Evolutionary conservation across 2,888 invertebrate genomes (phyloP).

Genomic region (Kuschelorhynchus macadamiae): DNA sequence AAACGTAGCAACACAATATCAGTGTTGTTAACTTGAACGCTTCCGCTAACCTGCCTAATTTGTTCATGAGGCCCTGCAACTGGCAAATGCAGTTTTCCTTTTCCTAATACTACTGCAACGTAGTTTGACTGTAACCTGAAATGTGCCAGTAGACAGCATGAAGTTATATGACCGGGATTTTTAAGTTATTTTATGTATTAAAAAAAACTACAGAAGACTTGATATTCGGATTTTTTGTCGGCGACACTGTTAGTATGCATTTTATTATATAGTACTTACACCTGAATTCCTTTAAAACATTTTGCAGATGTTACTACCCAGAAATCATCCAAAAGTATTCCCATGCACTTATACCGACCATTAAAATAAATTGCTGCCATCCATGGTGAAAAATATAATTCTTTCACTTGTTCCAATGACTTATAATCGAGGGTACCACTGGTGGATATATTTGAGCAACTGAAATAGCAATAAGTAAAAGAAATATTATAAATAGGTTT

Average conservation of each 20-base stretch:
- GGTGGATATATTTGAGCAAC: constrained; percentile 67
- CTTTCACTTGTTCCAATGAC: constrained; percentile 46
- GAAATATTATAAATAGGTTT: too few relatives aligned
- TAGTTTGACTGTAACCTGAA: constrained; percentile 72
- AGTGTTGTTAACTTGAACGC: constrained; percentile 72
- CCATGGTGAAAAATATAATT: constrained; percentile 77
- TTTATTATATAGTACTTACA: constrained; percentile 10
- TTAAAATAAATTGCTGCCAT: constrained; percentile 80
- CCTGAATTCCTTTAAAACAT: constrained; percentile 67
- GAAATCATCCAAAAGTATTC: constrained; percentile 75
- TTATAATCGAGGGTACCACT: constrained; percentile 28
- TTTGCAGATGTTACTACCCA: constrained; percentile 75
- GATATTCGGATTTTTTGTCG: too few relatives aligned
- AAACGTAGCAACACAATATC: constrained; percentile 77
- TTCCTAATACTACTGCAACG: constrained; percentile 78
- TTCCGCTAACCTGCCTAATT: constrained; percentile 74
- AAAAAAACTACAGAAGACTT: too few relatives aligned
- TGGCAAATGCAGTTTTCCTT: constrained; percentile 73
- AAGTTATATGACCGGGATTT: too few relatives aligned
- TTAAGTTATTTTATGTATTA: too few relatives aligned
- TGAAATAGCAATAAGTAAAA: constrained; percentile 22
- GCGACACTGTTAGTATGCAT: too few relatives aligned
- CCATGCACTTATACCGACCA: constrained; percentile 79
- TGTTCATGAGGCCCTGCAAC: constrained; percentile 80
- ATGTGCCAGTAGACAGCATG: too few relatives aligned